Evolutionary conservation across 1,140 invertebrate genomes (phyloP).

Genomic region (Drosophila rhopaloa): DNA sequence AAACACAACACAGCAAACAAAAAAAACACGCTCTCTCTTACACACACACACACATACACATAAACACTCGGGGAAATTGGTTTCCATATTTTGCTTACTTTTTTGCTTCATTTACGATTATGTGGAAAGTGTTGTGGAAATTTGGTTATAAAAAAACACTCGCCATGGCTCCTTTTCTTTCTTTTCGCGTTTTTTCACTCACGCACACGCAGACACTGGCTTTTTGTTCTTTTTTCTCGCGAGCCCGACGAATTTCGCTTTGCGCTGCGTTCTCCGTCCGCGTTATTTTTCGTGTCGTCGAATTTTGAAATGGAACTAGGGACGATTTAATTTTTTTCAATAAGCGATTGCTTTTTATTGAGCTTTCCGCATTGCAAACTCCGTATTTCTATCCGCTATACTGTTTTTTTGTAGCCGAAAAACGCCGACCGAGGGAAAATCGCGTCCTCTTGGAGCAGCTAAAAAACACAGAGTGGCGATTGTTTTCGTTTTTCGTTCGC

Average conservation of each 20-base stretch:
- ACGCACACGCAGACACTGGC: constrained; percentile 5
- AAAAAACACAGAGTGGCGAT: too few species aligned
- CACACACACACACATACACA: constrained; percentile 18
- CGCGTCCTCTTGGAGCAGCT: constrained; percentile 22
- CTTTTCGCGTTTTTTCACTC: constrained; percentile 37
- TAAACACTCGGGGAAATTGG: constrained; percentile 5
- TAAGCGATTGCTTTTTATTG: constrained; percentile 37
- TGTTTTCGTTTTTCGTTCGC: too few species aligned
- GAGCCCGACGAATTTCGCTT: constrained; percentile 7
- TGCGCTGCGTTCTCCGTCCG: constrained; percentile 1
- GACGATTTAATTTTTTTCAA: constrained; percentile 19
- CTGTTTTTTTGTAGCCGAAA: constrained; percentile 41
- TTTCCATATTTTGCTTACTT: constrained; percentile 46
- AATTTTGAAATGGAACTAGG: constrained; percentile 1
- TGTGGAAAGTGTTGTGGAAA: constrained; percentile 26
- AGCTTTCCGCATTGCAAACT: constrained; percentile 35
- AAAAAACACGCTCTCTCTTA: constrained; percentile 48
- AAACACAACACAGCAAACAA: constrained; percentile 46
- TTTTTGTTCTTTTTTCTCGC: constrained; percentile 9
- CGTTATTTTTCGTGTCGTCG: neutral
- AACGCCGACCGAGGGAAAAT: constrained; percentile 55
- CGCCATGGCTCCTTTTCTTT: constrained; percentile 54
- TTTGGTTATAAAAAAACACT: constrained; percentile 60
- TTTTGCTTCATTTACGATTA: constrained; percentile 38
- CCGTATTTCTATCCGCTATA: constrained; percentile 2